Conservation (phyloP, 2,888 invertebrate genomes). For the Scaptomyza tumidula region DNA sequence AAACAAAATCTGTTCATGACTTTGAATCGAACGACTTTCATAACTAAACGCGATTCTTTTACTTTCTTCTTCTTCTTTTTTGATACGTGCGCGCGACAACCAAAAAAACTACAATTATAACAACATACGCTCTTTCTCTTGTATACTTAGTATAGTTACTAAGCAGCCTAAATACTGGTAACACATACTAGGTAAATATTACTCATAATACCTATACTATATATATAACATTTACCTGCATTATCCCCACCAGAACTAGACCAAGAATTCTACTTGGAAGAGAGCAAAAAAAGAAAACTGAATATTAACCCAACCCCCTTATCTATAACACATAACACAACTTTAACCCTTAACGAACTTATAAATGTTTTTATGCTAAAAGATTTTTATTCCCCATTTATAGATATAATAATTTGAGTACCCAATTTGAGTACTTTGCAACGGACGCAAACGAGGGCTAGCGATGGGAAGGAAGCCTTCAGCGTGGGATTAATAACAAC, state of each 20-base stretch:
- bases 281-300: too few relatives aligned
- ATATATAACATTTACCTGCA: constrained; percentile 2
- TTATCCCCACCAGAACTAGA: background rate
- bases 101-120: constrained; percentile 27
- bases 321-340: background rate
- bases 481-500: constrained; percentile 29
- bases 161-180: constrained; percentile 70
- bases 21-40: constrained; percentile 13
- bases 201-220: constrained; percentile 16
- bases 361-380: constrained; percentile 11
- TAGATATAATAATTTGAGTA: constrained; percentile 79
- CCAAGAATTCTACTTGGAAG: background rate
- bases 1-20: constrained; percentile 65
- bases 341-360: background rate
- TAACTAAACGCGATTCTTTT: constrained; percentile 40
- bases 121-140: constrained; percentile 30
- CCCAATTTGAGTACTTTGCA: constrained; percentile 73
- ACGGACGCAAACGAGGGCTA: constrained; percentile 53
- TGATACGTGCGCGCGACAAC: constrained; percentile 24
- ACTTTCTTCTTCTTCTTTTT: constrained; percentile 37
- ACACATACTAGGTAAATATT: constrained; percentile 73
- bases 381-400: constrained; percentile 44
- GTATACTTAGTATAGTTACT: constrained; percentile 72
- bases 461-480: constrained; percentile 35
- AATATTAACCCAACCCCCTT: background rate